phyloP scores from a whole-genome alignment of 2,888 invertebrate genomes.

The Rhagophthalmus giganteus region DNA sequence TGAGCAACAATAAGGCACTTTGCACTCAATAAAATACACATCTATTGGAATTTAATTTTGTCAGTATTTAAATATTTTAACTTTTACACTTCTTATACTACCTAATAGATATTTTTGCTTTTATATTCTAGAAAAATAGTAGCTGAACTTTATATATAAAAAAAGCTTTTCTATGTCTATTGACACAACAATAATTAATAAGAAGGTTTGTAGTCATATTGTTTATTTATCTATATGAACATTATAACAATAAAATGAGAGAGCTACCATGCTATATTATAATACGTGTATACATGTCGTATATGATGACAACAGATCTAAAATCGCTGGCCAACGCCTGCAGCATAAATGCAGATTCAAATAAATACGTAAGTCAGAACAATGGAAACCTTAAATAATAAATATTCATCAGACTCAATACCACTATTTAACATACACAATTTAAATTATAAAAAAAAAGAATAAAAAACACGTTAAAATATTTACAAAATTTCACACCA shows the following conservation, averaged over 20 bases:
- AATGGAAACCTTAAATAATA: conserved; percentile 51
- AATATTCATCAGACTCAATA: conserved; percentile 52
- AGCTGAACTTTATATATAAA: no score
- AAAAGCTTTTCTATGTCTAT: neutral
- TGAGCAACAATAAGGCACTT: neutral
- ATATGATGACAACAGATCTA: conserved; percentile 52
- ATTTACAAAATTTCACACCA: conserved; percentile 32
- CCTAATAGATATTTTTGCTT: no score
- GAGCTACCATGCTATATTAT: conserved; percentile 54
- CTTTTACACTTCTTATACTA: no score
- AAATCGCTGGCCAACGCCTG: conserved; percentile 19
- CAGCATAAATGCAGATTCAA: conserved; percentile 42
- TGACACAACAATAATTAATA: conserved; percentile 5
- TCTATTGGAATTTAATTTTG: no score
- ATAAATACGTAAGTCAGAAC: conserved; percentile 43
- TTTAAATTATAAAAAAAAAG: conserved; percentile 28
- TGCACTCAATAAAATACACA: neutral
- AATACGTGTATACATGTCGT: conserved; percentile 52
- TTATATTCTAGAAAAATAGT: no score
- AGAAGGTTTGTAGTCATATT: conserved; percentile 42
- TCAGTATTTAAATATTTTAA: no score
- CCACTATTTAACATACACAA: conserved; percentile 48
- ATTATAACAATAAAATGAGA: conserved; percentile 57
- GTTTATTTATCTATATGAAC: conserved; percentile 57
- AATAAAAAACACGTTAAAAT: conserved; percentile 39